Base-by-base conservation (phyloP, 2,113 vertebrate genomes). In the Campylomormyrus numenius region DNA sequence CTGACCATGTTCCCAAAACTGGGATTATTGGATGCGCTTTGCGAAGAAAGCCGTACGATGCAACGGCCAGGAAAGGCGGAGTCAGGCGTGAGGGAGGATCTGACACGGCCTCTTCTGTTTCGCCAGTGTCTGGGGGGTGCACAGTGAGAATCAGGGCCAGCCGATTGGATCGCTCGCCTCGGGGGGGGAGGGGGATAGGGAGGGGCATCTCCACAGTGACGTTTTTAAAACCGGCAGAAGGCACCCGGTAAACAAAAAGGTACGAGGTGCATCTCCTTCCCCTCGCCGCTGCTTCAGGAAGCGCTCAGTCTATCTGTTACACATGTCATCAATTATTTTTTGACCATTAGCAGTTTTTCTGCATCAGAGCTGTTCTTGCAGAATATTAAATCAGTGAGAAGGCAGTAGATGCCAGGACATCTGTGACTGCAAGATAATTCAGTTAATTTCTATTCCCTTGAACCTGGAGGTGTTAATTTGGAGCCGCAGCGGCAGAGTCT, bases 401-500 rank as follows among this genome's bases (percentile, higher is more conserved):
- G 95, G 96, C 96, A 96, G 95, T 96, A 94, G 95, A 95, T 93
- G 93, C 95, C 95, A 96, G 96, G 97, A 97, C 97, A 97, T 97
- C 97, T 98, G 97, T 96, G 96, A 95, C 97, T 98, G 96, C 96
- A 97, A 97, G 97, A 97, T 97, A 97, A 97, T 97, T 97, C 96
- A 96, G 96, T 97, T 97, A 97, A 97, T 98, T 98, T 97, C 97
- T 97, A 97, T 97, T 97, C 97, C 97, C 97, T 96, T 97, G 97
- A 97, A 97, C 96, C 97, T 97, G 96, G 97, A 97, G 97, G 97
- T 97, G 97, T 97, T 97, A 97, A 97, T 97, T 97, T 97, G 96
- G 96, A 97, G 97, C 96, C 95, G 96, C 96, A 97, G 96, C 96
- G 97, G 96, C 96, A 96, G 95, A 97, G 97, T 95, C 96, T 97